These are phyloP conservation scores for Haemorhous mexicanus DNA, from an alignment of 2,113 vertebrate species.

Conservation along the genomic window DNA sequence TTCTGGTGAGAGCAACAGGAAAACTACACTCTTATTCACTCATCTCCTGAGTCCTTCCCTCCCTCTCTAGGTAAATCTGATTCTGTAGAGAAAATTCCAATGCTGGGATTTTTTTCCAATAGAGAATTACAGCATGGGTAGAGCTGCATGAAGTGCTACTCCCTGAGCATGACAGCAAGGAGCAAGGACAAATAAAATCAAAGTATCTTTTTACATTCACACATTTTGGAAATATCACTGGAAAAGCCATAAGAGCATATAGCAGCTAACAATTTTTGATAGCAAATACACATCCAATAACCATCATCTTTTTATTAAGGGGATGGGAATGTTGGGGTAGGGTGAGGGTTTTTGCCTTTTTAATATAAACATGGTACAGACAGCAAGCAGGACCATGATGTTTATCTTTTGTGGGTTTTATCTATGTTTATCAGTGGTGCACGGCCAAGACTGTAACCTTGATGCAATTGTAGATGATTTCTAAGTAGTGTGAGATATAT, in stretches of 20 bases:
- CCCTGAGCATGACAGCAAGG: background rate
- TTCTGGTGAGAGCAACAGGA: accelerated
- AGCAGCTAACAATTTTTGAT: background rate
- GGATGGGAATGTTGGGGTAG: accelerated
- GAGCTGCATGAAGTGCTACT: background rate
- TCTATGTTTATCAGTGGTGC: background rate
- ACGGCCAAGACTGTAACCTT: background rate
- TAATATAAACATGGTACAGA: background rate
- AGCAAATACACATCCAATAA: background rate
- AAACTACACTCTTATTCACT: background rate
- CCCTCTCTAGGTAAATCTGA: background rate
- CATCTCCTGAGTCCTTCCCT: background rate
- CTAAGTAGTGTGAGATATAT: background rate
- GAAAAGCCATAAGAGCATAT: background rate
- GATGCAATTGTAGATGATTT: background rate
- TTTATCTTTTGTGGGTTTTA: background rate
- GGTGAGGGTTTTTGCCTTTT: accelerated
- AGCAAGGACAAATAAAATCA: background rate
- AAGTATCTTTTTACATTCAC: background rate
- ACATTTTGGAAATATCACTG: background rate
- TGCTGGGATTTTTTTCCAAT: background rate
- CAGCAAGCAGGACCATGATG: background rate
- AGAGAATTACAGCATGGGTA: background rate
- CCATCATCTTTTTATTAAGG: background rate
- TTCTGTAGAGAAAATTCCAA: background rate